Evolutionary conservation across 2,797 vertebrate genomes (phyloP).

Genomic region (Rhinogobio ventralis): DNA sequence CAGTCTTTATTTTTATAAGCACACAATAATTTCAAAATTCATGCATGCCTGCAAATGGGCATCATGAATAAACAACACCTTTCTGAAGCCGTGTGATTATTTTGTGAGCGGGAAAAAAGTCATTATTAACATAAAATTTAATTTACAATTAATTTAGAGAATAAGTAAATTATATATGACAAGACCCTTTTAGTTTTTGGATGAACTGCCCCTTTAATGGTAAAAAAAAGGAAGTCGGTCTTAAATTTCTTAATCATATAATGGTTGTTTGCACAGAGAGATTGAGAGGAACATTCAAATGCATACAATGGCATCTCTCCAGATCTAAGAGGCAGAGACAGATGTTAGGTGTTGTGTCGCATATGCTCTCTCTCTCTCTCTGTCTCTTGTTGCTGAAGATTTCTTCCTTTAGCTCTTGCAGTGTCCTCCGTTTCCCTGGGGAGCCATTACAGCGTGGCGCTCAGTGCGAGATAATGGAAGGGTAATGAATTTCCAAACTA

Average conservation of each 20-base stretch:
- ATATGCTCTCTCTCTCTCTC: constrained; percentile 6
- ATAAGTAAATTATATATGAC: background rate
- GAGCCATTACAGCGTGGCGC: constrained; percentile 72
- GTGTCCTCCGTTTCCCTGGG: constrained; percentile 44
- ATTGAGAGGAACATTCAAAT: constrained; percentile 41
- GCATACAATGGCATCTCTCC: constrained; percentile 39
- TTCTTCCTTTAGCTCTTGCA: constrained; percentile 24
- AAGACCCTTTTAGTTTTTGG: background rate
- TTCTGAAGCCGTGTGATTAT: background rate
- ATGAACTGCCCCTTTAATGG: background rate
- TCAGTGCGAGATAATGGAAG: constrained; percentile 74
- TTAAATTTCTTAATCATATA: constrained; percentile 30
- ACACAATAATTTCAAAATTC: background rate
- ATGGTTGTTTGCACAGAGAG: constrained; percentile 31
- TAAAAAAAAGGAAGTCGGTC: background rate
- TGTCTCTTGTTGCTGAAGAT: background rate
- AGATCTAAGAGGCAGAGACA: constrained; percentile 43
- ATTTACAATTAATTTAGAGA: background rate
- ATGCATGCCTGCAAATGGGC: background rate
- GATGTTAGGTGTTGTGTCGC: constrained; percentile 31
- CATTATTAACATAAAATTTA: background rate
- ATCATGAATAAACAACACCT: background rate
- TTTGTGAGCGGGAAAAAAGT: background rate
- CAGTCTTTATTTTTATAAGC: background rate
- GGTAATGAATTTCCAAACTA: constrained; percentile 79